Conservation (phyloP, 2,888 invertebrate genomes). For the Cancer borealis region DNA sequence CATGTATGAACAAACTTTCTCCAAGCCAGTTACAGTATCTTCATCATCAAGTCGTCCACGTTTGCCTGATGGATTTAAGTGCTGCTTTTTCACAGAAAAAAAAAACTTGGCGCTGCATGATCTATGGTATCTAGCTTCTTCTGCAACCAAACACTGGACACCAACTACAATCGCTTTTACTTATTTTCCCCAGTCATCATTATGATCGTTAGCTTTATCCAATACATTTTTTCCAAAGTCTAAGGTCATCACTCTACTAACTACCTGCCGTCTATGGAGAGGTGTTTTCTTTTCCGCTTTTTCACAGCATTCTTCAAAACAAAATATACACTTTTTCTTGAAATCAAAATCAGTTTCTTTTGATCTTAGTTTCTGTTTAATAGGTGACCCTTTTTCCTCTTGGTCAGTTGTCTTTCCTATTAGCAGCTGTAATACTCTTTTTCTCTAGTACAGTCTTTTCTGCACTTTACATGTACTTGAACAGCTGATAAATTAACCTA, state of each 20-base stretch:
- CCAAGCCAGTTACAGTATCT: slow-evolving; percentile 30
- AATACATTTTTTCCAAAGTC: slow-evolving; percentile 45
- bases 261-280: no score
- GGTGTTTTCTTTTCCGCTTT: no score
- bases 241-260: background rate
- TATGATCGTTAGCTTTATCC: slow-evolving; percentile 29
- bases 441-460: no score
- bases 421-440: no score
- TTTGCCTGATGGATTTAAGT: slow-evolving; percentile 43
- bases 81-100: slow-evolving; percentile 48
- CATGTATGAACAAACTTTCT: slow-evolving; percentile 35
- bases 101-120: slow-evolving; percentile 2
- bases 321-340: no score
- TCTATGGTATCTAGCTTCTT: slow-evolving; percentile 48
- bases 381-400: no score
- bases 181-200: slow-evolving; percentile 45
- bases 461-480: no score
- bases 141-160: slow-evolving; percentile 47
- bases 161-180: slow-evolving; percentile 35
- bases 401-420: no score
- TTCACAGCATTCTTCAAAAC: no score
- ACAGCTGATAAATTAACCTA: no score
- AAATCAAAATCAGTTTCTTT: no score
- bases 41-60: slow-evolving; percentile 48
- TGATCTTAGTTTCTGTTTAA: no score